Evolutionary conservation across 2,888 invertebrate species (phyloP).

Genomic region (Lepidochrysops patricia): DNA sequence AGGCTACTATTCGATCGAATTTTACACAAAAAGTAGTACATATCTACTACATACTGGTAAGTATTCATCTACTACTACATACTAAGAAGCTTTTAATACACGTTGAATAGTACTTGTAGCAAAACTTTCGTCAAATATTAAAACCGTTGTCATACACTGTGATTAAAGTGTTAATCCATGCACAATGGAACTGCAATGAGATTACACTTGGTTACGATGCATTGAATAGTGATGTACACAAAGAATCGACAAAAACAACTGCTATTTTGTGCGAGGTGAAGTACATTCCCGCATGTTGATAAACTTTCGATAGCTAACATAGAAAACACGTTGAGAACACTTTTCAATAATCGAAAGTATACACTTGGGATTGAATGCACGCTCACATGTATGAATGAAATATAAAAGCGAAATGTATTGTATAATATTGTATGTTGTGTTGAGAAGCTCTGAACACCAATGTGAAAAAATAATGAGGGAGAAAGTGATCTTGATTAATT

Average conservation of each 20-base stretch:
- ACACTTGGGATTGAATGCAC: not conserved
- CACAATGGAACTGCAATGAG: not conserved
- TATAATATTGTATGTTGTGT: no score
- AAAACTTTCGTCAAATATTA: no score
- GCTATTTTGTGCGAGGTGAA: not conserved
- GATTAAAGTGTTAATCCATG: not conserved
- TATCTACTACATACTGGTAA: no score
- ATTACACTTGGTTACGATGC: not conserved
- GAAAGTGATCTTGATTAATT: no score
- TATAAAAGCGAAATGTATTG: not conserved
- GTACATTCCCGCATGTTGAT: not conserved
- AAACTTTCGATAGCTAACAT: not conserved
- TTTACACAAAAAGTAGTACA: no score
- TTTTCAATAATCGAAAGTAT: not conserved
- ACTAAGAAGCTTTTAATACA: no score
- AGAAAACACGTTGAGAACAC: not conserved
- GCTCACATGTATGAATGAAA: not conserved
- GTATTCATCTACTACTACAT: no score
- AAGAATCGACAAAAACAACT: not conserved
- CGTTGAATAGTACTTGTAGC: no score
- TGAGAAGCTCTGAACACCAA: no score
- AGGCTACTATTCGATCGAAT: no score
- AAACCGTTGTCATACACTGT: not conserved
- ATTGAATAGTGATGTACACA: not conserved
- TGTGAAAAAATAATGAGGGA: no score